Percentiles rank a stretch among this genome's conserved stretches.
Evolutionary conservation across 2,113 vertebrate species (phyloP).

Genomic region (Callithrix jacchus): DNA sequence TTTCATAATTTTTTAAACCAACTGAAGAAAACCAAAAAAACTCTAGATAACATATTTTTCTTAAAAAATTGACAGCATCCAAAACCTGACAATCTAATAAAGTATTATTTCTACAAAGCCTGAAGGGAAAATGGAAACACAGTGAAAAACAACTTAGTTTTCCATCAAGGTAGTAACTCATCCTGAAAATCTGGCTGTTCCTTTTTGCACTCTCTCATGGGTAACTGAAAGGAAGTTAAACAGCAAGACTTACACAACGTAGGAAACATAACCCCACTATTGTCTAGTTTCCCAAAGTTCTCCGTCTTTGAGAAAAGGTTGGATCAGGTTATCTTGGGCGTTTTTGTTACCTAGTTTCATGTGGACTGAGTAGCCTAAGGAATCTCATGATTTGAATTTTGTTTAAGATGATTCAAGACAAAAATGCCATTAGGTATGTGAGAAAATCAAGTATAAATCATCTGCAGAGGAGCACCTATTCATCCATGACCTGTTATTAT

Average conservation of each 20-base stretch:
- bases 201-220: not conserved
- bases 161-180: not conserved
- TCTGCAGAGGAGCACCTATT: not conserved
- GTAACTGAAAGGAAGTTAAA: not conserved
- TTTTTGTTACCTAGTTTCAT: not conserved
- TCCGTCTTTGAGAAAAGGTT: not conserved
- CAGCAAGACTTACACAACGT: not conserved
- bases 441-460: not conserved
- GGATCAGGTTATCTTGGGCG: not conserved
- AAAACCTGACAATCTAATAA: not conserved
- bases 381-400: not conserved
- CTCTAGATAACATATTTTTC: not conserved
- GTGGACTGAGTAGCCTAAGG: not conserved
- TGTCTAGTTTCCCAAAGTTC: not conserved
- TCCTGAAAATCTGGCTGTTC: not conserved
- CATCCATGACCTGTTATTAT: not conserved
- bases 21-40: not conserved
- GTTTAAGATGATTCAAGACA: not conserved
- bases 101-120: not conserved
- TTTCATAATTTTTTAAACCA: not conserved
- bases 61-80: not conserved
- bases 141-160: not conserved
- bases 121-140: not conserved
- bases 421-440: not conserved
- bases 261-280: not conserved